Base-by-base conservation (phyloP, 2,113 vertebrate species). In the Nanorana parkeri region DNA sequence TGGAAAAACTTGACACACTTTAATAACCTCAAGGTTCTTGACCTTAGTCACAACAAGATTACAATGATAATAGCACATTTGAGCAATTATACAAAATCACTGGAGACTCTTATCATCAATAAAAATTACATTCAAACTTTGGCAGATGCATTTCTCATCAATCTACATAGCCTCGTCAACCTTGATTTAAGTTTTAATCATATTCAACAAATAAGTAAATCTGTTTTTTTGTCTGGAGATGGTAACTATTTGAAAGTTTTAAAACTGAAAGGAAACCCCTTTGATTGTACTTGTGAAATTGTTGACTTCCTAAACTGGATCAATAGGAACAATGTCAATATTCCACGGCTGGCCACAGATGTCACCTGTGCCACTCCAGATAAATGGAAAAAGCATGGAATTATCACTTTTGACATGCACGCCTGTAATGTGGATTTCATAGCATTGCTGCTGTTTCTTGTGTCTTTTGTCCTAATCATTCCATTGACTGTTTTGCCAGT, bases 231-330 rank as follows among this genome's bases (percentile, higher is more conserved):
- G 29, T 68, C 83, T 1, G 85, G 82, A 1, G 64, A 26, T 0
- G 52, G 85, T 2, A 90, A 78, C 77, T 83, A 80, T 0, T 80
- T 93, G 52, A 8, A 87, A 7, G 65, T 80, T 16, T 76, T 93
- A 81, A 80, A 65, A 21, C 87, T 96, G 54, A 60, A 87, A 3
- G 4, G 23, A 10, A 97, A 96, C 85, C 92, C 90, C 1, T 95
- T 95, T 29, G 87, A 91, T 6, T 95, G 92, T 74, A 94, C 89
- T 0, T 95, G 93, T 76, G 90, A 92, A 79, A 86, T 86, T 0
- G 8, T 89, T 2, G 81, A 93, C 55, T 95, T 96, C 1, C 83
- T 91, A 77, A 20, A 85, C 1, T 95, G 93, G 91, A 89, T 96
- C 6, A 81, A 89, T 29, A 55, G 74, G 1, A 92, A 86, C 24